Evolutionary conservation across 1,140 invertebrate species (phyloP).

Genomic region (Heterodera schachtii): DNA sequence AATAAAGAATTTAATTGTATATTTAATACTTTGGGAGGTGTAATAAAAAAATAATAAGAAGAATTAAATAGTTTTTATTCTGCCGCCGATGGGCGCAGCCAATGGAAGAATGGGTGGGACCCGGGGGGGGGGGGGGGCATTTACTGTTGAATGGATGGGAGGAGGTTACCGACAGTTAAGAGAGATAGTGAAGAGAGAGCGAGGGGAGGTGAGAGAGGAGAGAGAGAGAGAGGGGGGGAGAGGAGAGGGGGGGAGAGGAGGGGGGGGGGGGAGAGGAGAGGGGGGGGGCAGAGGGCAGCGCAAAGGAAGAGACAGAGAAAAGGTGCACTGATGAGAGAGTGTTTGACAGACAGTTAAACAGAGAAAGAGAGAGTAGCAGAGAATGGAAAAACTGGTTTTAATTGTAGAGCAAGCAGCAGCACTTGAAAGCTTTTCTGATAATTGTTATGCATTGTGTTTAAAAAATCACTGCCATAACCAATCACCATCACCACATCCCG

Average conservation of each 20-base stretch:
- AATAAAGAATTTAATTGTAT: too few relatives aligned
- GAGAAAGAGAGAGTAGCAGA: neutral
- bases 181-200: too few relatives aligned
- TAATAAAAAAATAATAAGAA: too few relatives aligned
- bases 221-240: too few relatives aligned
- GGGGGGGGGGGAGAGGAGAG: neutral
- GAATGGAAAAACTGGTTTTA: neutral
- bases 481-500: too few relatives aligned
- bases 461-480: too few relatives aligned
- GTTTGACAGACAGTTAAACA: neutral
- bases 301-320: neutral
- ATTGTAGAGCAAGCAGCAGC: neutral
- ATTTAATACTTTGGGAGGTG: too few relatives aligned
- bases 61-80: neutral
- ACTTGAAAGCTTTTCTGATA: too few relatives aligned
- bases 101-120: neutral
- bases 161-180: neutral
- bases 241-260: too few relatives aligned
- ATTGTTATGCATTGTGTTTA: too few relatives aligned
- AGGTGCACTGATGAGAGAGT: neutral
- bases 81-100: neutral
- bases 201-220: too few relatives aligned
- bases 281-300: neutral
- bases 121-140: neutral
- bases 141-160: neutral